These are phyloP conservation scores for Tetragonula carbonaria DNA, from an alignment of 2,888 invertebrate genomes.

Conservation along the genomic window DNA sequence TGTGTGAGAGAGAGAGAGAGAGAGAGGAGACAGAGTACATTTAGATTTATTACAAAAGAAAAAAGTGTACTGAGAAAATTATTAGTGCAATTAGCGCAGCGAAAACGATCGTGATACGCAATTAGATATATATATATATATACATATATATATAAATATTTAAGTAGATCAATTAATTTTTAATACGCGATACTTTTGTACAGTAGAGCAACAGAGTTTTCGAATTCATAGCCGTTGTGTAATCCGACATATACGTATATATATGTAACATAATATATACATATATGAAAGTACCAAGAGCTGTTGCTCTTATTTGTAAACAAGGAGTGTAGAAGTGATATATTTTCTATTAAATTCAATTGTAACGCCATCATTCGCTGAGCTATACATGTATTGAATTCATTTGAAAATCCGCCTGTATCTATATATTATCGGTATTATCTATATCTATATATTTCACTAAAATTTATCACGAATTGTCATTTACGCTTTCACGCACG, in stretches of 20 bases:
- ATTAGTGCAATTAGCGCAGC: constrained; percentile 39
- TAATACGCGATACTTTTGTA: constrained; percentile 24
- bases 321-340: background rate
- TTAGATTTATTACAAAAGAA: constrained; percentile 25
- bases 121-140: constrained; percentile 22
- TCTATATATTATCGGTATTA: background rate
- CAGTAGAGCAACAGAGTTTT: constrained; percentile 4
- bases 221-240: constrained; percentile 15
- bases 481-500: background rate
- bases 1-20: background rate
- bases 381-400: background rate
- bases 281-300: constrained; percentile 8
- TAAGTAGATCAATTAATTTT: constrained; percentile 42
- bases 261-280: background rate
- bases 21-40: constrained; percentile 18
- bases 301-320: constrained; percentile 5
- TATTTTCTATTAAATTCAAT: constrained; percentile 28
- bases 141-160: constrained; percentile 18
- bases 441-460: background rate
- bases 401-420: background rate
- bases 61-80: constrained; percentile 53
- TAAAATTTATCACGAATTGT: background rate
- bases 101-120: constrained; percentile 33
- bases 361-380: background rate
- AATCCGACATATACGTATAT: background rate